These are phyloP conservation scores for Dasypogon diadema DNA, from an alignment of 2,888 invertebrate genomes.

Conservation along the genomic window DNA sequence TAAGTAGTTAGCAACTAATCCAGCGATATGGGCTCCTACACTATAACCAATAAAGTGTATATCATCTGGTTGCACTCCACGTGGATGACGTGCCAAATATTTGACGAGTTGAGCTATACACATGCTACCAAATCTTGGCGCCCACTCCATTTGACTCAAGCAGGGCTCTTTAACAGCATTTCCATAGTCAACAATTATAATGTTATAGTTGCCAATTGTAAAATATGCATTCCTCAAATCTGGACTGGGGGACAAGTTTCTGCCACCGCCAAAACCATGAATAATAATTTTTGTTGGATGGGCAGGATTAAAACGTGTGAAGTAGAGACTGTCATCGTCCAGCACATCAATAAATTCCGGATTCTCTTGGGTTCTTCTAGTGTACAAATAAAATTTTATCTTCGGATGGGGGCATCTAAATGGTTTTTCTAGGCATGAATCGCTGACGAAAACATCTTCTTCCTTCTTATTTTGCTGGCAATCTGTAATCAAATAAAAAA, in stretches of 20 bases:
- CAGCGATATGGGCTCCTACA: conserved; percentile 88
- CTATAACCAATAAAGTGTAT: conserved; percentile 88
- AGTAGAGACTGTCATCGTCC: conserved; percentile 77
- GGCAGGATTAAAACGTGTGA: conserved; percentile 81
- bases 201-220: conserved; percentile 82
- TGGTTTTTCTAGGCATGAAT: conserved; percentile 84
- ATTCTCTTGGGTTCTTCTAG: conserved; percentile 81
- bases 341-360: conserved; percentile 80
- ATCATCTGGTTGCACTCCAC: conserved; percentile 79
- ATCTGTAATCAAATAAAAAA: background rate
- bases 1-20: conserved; percentile 83
- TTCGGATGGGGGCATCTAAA: conserved; percentile 85
- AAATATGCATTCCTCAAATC: conserved; percentile 88
- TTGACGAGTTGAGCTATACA: conserved; percentile 86
- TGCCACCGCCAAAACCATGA: conserved; percentile 91
- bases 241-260: conserved; percentile 84
- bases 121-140: conserved; percentile 75
- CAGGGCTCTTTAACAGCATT: conserved; percentile 85
- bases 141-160: conserved; percentile 80
- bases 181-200: conserved; percentile 88
- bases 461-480: conserved; percentile 22
- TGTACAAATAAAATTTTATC: conserved; percentile 86
- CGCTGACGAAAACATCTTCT: conserved; percentile 79
- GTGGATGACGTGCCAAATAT: conserved; percentile 82
- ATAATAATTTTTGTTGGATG: conserved; percentile 89